phyloP scores from a whole-genome alignment of 2,797 vertebrate genomes.

The Cyprinodon diabolis region DNA sequence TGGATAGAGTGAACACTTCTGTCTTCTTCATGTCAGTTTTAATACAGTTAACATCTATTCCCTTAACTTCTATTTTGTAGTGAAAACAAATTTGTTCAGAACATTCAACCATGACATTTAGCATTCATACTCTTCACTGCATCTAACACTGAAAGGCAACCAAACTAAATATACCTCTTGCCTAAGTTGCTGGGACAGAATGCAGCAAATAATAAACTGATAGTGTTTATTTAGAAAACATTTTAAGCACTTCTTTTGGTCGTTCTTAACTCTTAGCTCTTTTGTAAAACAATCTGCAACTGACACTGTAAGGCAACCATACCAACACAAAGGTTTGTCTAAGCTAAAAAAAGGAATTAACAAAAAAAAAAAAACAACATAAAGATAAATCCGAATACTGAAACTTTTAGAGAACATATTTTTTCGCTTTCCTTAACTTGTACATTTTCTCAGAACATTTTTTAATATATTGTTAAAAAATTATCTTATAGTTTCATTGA shows the following conservation, averaged over 20 bases:
- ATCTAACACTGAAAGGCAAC: not conserved
- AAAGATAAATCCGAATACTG: too few relatives aligned
- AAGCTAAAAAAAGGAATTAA: too few relatives aligned
- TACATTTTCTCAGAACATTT: too few relatives aligned
- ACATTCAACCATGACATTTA: not conserved
- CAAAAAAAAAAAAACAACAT: too few relatives aligned
- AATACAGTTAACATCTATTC: not conserved
- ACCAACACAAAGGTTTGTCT: not conserved
- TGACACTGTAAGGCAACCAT: not conserved
- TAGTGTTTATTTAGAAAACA: not conserved
- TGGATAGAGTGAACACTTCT: slow-evolving; percentile 27
- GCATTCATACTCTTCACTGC: not conserved
- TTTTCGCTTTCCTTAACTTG: too few relatives aligned
- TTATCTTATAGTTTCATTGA: not conserved
- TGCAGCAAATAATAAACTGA: not conserved
- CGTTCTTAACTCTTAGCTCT: not conserved
- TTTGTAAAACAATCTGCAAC: not conserved
- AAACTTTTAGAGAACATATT: too few relatives aligned
- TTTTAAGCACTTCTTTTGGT: not conserved
- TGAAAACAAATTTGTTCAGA: not conserved
- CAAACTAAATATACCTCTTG: not conserved
- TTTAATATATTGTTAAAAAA: too few relatives aligned
- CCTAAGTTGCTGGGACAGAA: not conserved
- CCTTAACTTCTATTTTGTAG: not conserved
- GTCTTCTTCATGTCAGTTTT: slow-evolving; percentile 3